Evolutionary conservation across 2,888 invertebrate species (phyloP), one percentile per base, ranked within the genome.

Genomic region (Marasmarcha lunaedactyla): DNA sequence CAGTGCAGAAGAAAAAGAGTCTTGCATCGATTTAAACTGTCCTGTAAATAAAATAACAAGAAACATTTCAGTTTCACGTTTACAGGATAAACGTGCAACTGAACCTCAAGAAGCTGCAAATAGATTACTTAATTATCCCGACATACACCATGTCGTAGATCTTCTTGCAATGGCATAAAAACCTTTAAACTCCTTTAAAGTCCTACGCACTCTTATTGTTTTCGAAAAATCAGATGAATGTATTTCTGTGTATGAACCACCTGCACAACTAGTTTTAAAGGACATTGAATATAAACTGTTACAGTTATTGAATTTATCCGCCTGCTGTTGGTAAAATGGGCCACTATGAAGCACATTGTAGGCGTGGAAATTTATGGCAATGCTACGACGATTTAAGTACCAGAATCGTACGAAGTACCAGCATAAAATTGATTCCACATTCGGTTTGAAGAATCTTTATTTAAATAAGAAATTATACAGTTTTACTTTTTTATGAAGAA

Each of bases 291-390:
- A 39, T 40, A 26, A 42, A 35, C 1, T 44, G 4, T 33, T 44
- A 37, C 39, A 4, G 37, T 39, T 13, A 39, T 39, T 15, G 39
- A 42, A 37, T 42, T 44, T 42, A 37, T 39, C 39, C 37, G 39
- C 20, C 37, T 37, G 39, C 42, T 20, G 35, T 44, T 36, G 44
- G 25, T 40, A 25, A 39, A 33, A 33, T 37, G 35, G 41, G 38
- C 30, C 39, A 41, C 42, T 39, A 39, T 42, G 42, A 39, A 42
- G 42, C 41, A 43, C 42, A 45, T 30, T 41, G 41, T 43, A 41
- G 38, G 33, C 35, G 40, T 42, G 38, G 7, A 45, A 41, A 42
- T 39, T 15, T 37, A 42, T 41, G 44, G 40, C 35, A 45, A 45
- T 38, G 38, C n/a, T 38, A 38, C 38, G 38, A 38, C 38, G 38